phyloP scores from a whole-genome alignment of 2,797 vertebrate genomes.

The Sebastes paucispinis region DNA sequence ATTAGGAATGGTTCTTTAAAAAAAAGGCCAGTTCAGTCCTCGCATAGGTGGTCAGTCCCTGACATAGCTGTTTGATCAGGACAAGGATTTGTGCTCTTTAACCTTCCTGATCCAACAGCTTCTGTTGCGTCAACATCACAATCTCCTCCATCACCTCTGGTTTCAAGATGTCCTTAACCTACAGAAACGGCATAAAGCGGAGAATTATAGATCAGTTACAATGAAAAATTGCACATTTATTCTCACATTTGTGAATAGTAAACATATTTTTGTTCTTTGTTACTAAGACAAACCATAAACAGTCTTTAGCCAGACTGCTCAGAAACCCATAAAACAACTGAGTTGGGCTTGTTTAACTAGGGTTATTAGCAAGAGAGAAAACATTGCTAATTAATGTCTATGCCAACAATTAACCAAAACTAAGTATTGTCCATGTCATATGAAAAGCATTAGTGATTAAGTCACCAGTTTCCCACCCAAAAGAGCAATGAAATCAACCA shows the following conservation, averaged over 20 bases:
- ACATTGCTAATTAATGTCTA: neutral
- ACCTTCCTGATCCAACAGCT: slow-evolving; percentile 90
- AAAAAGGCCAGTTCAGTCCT: neutral
- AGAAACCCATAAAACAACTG: neutral
- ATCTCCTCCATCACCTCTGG: slow-evolving; percentile 94
- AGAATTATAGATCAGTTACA: neutral
- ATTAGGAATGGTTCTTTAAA: neutral
- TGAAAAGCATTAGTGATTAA: neutral
- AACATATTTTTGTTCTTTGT: neutral
- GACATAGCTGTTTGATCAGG: neutral
- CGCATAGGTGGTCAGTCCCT: neutral
- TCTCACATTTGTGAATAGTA: neutral
- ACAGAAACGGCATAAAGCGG: slow-evolving; percentile 27
- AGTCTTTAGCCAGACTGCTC: neutral
- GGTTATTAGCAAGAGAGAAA: neutral
- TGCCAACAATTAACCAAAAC: neutral
- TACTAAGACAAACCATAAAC: neutral
- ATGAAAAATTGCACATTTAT: neutral
- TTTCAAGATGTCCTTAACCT: slow-evolving; percentile 98
- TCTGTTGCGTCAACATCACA: slow-evolving; percentile 91
- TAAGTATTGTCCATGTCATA: neutral
- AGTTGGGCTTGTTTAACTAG: neutral
- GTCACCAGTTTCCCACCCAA: neutral
- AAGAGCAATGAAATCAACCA: neutral
- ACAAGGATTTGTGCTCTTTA: slow-evolving; percentile 62